Conservation (phyloP, 53 echinoderm and acorn worm species). For the Hippasteria phrygiana region DNA sequence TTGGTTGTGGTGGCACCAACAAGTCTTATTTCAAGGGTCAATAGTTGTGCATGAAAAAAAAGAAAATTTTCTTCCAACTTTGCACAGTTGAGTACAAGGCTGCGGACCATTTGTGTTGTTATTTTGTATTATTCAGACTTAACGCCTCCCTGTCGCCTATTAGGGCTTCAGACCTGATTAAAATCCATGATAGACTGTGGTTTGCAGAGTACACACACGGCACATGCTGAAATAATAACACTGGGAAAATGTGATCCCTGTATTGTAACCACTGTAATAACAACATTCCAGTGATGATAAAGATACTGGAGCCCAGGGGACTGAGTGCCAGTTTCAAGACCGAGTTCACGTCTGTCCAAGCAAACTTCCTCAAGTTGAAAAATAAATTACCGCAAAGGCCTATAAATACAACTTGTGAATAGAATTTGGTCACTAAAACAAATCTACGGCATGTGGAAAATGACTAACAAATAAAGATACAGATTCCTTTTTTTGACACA, state of each 20-base stretch:
- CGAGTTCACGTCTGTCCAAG: neutral
- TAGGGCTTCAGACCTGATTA: conserved; percentile 30
- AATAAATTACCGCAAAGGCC: no score
- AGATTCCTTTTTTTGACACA: no score
- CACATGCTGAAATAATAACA: conserved; percentile 37
- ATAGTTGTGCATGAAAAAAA: conserved; percentile 10
- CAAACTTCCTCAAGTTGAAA: no score
- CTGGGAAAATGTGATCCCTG: conserved; percentile 29
- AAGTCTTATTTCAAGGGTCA: conserved; percentile 35
- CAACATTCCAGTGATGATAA: conserved; percentile 26
- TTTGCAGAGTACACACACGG: conserved; percentile 9
- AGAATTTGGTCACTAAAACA: no score
- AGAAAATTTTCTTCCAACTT: neutral
- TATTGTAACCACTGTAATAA: conserved; percentile 21
- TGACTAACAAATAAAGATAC: no score
- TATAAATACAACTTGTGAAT: no score
- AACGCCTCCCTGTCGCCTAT: conserved; percentile 17
- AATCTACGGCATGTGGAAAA: no score
- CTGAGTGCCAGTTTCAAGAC: neutral
- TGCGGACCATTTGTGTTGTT: neutral
- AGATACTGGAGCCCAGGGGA: neutral
- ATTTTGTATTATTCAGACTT: neutral
- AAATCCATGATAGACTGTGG: neutral
- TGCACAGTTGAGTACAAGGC: conserved; percentile 27
- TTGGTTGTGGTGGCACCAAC: conserved; percentile 21